Evolutionary conservation across 2,888 invertebrate species (phyloP).

Genomic region (Leptopterna dolabrata): DNA sequence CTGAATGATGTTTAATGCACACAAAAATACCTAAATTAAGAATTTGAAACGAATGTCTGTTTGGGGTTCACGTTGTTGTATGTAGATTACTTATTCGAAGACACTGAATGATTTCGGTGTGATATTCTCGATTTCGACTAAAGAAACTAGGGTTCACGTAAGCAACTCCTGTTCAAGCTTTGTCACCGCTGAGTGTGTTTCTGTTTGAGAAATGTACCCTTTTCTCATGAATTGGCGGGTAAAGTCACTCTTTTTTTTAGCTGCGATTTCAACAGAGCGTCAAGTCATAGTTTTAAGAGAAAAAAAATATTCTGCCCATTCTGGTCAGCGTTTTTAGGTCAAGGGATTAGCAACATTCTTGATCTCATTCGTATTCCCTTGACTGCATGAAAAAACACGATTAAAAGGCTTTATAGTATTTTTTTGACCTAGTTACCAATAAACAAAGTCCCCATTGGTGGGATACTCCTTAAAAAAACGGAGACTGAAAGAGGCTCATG

Average conservation of each 20-base stretch:
- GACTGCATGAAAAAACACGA: conserved; percentile 8
- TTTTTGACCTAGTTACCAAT: conserved; percentile 36
- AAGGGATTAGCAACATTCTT: conserved; percentile 25
- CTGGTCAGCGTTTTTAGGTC: conserved; percentile 36
- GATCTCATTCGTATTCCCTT: conserved; percentile 39
- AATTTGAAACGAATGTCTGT: background rate
- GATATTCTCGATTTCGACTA: background rate
- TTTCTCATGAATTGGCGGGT: background rate
- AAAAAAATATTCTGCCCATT: conserved; percentile 40
- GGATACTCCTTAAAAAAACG: background rate
- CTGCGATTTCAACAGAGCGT: background rate
- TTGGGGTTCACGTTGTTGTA: background rate
- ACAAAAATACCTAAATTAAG: background rate
- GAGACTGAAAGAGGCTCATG: background rate
- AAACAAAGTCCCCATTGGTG: background rate
- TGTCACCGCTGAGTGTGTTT: background rate
- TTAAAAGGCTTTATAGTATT: conserved; percentile 28
- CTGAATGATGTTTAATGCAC: background rate
- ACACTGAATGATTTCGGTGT: background rate
- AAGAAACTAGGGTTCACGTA: background rate
- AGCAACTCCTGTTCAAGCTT: background rate
- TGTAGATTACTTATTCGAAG: background rate
- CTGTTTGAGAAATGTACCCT: background rate
- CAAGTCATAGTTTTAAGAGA: conserved; percentile 44
- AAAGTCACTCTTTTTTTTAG: conserved; percentile 18